Evolutionary conservation across 2,113 vertebrate genomes (phyloP).

Genomic region (Spermophilus dauricus): DNA sequence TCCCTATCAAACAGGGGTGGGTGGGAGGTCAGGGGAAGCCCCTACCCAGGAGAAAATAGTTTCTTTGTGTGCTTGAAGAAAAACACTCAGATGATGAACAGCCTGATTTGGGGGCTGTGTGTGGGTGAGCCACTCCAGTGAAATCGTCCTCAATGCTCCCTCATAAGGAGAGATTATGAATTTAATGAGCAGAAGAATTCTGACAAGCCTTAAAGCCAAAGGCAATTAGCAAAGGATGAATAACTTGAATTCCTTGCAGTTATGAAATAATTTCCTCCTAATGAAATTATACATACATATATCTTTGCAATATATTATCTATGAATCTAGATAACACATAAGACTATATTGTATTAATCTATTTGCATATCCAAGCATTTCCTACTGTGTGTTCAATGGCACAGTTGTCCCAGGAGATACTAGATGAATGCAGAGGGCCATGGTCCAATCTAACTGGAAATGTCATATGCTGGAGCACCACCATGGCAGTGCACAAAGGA

Average conservation of each 20-base stretch:
- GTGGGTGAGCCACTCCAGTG: constrained; percentile 82
- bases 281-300: constrained; percentile 39
- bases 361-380: background rate
- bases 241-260: constrained; percentile 67
- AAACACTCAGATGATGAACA: constrained; percentile 81
- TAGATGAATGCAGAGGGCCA: background rate
- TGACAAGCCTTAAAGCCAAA: constrained; percentile 83
- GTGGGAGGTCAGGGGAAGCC: constrained; percentile 85
- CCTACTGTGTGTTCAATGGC: background rate
- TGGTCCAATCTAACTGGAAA: background rate
- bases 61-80: constrained; percentile 82
- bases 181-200: constrained; percentile 83
- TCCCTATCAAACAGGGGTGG: constrained; percentile 80
- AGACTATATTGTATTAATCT: constrained; percentile 1
- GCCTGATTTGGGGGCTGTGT: constrained; percentile 81
- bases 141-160: constrained; percentile 76
- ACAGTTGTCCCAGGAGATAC: background rate
- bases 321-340: background rate
- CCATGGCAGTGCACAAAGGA: background rate
- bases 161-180: constrained; percentile 81
- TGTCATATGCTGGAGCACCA: background rate
- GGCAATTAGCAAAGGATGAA: constrained; percentile 77
- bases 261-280: constrained; percentile 69
- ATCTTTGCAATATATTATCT: constrained; percentile 15
- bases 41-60: constrained; percentile 82